A percentile compares a stretch with the other conserved stretches of the same genome.
These are phyloP conservation scores for Mesoclemmys tuberculata DNA, from an alignment of 2,113 vertebrate species.

Conservation along the genomic window DNA sequence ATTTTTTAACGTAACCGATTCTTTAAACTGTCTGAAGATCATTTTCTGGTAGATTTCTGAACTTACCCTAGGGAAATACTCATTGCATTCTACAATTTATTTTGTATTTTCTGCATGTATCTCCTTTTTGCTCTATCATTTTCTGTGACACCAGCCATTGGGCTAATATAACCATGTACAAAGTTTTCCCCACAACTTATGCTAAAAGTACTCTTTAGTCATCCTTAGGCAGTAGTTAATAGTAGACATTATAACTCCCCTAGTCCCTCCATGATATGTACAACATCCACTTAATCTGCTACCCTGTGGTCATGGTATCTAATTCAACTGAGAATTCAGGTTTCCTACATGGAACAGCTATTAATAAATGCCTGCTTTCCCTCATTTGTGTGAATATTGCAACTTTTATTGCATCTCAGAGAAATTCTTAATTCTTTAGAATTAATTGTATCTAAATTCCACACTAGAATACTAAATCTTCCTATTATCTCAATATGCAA, in stretches of 20 bases:
- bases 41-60: neutral
- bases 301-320: neutral
- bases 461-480: neutral
- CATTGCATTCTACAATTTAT: neutral
- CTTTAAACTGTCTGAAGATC: neutral
- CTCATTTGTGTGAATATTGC: neutral
- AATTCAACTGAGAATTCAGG: neutral
- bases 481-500: neutral
- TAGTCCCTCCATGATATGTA: neutral
- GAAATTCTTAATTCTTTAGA: neutral
- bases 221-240: neutral
- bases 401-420: neutral
- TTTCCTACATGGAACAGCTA: neutral
- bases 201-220: neutral
- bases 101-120: neutral
- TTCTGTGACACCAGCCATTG: neutral
- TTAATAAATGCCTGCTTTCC: neutral
- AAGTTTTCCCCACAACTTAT: neutral
- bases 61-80: neutral
- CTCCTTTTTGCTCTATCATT: neutral
- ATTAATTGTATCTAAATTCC: neutral
- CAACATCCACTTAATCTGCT: neutral
- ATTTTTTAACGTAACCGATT: neutral
- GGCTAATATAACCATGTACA: neutral
- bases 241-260: neutral